Percentiles rank a stretch among this genome's conserved stretches.
These are phyloP conservation scores for Pristionchus maxplancki DNA, from an alignment of 2,888 invertebrate species.

Conservation along the genomic window DNA sequence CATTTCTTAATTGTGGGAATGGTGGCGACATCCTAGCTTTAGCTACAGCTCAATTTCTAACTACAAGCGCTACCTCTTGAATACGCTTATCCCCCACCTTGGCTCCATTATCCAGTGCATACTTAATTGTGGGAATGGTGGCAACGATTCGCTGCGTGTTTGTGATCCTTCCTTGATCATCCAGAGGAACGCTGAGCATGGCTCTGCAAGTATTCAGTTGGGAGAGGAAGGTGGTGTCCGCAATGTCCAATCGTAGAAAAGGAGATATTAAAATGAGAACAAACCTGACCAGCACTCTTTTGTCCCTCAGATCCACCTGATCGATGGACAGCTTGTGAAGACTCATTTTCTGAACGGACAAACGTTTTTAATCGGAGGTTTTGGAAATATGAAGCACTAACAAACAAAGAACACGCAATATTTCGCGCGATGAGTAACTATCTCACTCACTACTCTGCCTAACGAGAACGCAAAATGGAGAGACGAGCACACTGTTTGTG, in stretches of 20 bases:
- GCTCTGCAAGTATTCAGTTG: no score
- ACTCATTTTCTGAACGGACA: slow-evolving; percentile 51
- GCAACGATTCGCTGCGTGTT: slow-evolving; percentile 87
- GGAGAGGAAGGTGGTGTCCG: neutral
- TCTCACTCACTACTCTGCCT: no score
- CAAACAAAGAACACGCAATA: no score
- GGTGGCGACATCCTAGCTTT: no score
- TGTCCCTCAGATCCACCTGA: slow-evolving; percentile 58
- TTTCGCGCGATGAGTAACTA: no score
- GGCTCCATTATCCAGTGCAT: slow-evolving; percentile 93
- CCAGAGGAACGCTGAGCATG: slow-evolving; percentile 97
- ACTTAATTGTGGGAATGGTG: slow-evolving; percentile 79
- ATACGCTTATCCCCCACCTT: slow-evolving; percentile 82
- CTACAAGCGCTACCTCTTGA: no score
- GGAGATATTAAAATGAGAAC: neutral
- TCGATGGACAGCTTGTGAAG: slow-evolving; percentile 74
- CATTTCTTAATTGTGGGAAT: no score
- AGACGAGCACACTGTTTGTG: no score
- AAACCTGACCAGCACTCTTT: slow-evolving; percentile 38
- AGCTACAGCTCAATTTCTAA: no score
- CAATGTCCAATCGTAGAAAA: neutral
- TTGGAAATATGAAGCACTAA: no score
- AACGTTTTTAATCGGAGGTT: no score
- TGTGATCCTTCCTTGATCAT: slow-evolving; percentile 93
- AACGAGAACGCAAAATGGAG: no score